phyloP scores from a whole-genome alignment of 2,888 invertebrate genomes.

The Prosopocoilus inquinatus region DNA sequence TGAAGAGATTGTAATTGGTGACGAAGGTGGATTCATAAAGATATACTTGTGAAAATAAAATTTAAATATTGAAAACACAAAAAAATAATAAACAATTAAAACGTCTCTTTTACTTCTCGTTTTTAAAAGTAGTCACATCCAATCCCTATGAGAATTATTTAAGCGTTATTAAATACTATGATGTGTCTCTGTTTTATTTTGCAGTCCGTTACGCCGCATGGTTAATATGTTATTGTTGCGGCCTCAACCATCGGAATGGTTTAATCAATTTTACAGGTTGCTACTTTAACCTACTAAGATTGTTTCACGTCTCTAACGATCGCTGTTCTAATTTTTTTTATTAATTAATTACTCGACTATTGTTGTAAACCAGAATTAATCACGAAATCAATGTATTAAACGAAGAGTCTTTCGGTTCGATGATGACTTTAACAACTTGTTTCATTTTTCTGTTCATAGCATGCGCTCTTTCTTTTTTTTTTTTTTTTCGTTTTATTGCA shows the following conservation, averaged over 20 bases:
- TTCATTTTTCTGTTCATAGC: conserved; percentile 5
- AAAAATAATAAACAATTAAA: too few species aligned
- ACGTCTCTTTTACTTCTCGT: background rate
- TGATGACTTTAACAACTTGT: too few species aligned
- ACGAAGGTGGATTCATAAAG: too few species aligned
- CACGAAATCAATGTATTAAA: too few species aligned
- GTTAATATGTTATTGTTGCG: conserved; percentile 64
- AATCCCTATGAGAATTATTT: background rate
- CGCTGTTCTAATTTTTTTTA: conserved; percentile 2
- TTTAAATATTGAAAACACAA: too few species aligned
- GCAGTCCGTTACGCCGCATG: conserved; percentile 63
- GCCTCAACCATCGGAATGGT: conserved; percentile 59
- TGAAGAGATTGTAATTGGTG: too few species aligned
- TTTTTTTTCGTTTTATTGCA: conserved; percentile 7
- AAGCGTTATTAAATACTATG: background rate
- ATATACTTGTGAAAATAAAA: too few species aligned
- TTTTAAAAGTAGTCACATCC: background rate
- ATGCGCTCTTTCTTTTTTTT: background rate
- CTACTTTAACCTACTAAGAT: conserved; percentile 24
- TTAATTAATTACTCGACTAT: too few species aligned
- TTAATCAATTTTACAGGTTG: conserved; percentile 60
- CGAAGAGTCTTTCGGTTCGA: too few species aligned
- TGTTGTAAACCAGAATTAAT: too few species aligned
- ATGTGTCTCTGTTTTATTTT: conserved; percentile 45
- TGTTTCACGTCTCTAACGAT: conserved; percentile 1